Evolutionary conservation across 2,888 invertebrate genomes (phyloP).

Genomic region (Epiblema foenella): DNA sequence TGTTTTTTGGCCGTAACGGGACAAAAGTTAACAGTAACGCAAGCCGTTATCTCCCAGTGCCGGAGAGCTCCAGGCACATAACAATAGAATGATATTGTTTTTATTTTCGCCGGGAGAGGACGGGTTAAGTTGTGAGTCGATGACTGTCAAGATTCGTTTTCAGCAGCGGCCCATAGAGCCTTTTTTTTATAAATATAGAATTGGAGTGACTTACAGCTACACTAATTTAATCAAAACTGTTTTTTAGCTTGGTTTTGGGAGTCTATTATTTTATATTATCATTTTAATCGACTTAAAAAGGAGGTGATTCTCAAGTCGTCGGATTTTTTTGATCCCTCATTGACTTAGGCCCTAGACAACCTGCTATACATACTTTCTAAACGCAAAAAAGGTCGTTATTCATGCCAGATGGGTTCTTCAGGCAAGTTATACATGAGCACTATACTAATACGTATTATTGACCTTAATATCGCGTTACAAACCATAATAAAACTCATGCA

Average conservation of each 20-base stretch:
- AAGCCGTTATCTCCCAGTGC: no score
- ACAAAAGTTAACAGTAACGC: slow-evolving; percentile 10
- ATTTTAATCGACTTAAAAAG: no score
- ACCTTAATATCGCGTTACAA: slow-evolving; percentile 25
- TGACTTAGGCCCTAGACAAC: no score
- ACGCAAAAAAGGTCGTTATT: no score
- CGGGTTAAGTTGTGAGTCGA: slow-evolving; percentile 21
- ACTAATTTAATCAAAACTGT: background rate
- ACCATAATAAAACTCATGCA: slow-evolving; percentile 24
- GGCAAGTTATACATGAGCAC: background rate
- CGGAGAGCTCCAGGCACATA: no score
- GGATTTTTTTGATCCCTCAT: no score
- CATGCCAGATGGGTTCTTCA: no score
- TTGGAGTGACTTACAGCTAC: background rate
- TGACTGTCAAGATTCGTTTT: slow-evolving; percentile 25
- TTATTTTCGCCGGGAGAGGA: no score
- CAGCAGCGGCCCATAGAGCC: slow-evolving; percentile 8
- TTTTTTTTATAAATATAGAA: background rate
- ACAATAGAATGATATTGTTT: no score
- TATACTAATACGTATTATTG: slow-evolving; percentile 10
- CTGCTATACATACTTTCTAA: no score
- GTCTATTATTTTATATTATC: no score
- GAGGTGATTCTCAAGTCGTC: no score
- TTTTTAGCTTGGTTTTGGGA: background rate
- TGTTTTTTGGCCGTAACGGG: slow-evolving; percentile 11